A percentile compares a stretch with the other conserved stretches of the same genome.
phyloP scores from a whole-genome alignment of 2,797 vertebrate species.

The Spheniscus humboldti region DNA sequence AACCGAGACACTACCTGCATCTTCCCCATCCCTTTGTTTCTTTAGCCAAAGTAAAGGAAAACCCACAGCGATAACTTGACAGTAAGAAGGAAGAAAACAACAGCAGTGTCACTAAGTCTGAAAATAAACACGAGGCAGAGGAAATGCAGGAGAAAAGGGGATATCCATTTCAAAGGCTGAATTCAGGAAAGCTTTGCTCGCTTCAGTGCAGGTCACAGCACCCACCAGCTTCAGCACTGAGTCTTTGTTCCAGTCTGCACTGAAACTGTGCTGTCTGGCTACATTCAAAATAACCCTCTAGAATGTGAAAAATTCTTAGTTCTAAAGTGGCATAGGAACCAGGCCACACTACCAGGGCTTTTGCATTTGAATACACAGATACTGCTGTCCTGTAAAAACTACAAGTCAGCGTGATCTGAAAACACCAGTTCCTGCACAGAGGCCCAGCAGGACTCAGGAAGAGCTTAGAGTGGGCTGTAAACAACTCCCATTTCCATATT shows the following conservation, averaged over 20 bases:
- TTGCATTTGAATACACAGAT: background rate
- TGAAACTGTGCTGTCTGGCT: background rate
- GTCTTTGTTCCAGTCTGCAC: background rate
- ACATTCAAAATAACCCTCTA: background rate
- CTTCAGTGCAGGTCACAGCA: background rate
- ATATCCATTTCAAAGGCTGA: background rate
- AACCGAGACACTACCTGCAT: background rate
- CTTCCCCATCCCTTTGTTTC: background rate
- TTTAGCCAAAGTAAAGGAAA: background rate
- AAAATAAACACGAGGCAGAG: background rate
- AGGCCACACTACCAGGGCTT: background rate
- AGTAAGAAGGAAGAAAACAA: background rate
- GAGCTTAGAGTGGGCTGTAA: background rate
- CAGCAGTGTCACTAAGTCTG: background rate
- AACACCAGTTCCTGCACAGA: fast-evolving
- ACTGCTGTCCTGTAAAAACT: background rate
- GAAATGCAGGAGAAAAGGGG: background rate
- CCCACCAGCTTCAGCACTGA: background rate
- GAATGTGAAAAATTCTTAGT: background rate
- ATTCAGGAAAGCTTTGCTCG: background rate
- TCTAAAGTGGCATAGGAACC: background rate
- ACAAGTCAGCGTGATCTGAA: background rate
- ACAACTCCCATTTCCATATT: background rate
- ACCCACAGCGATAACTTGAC: background rate
- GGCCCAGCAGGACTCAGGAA: background rate